Conservation (phyloP, 1,140 invertebrate genomes). For the Hycleus cichorii region DNA sequence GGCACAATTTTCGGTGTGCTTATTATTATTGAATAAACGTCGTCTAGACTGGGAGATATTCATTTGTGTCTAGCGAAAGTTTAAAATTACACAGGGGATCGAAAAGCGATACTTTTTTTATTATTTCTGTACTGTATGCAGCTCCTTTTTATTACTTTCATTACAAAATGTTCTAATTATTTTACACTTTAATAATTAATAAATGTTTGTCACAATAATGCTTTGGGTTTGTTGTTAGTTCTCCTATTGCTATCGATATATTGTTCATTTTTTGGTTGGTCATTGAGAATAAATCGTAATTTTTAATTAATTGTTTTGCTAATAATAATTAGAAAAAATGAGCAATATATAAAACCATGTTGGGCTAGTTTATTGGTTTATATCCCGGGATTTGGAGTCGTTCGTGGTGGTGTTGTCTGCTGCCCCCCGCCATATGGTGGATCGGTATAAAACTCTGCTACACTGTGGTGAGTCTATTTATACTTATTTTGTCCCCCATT, state of each 20-base stretch:
- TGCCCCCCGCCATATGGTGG: slow-evolving; percentile 30
- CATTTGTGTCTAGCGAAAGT: slow-evolving; percentile 30
- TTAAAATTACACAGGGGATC: background rate
- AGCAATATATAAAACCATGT: slow-evolving; percentile 26
- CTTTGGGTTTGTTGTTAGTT: slow-evolving; percentile 43
- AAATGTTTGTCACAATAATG: slow-evolving; percentile 44
- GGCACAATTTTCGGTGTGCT: too few species aligned
- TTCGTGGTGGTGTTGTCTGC: slow-evolving; percentile 31
- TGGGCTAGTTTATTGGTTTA: slow-evolving; percentile 37
- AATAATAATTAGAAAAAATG: slow-evolving; percentile 12
- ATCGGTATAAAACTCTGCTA: slow-evolving; percentile 35
- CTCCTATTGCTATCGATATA: slow-evolving; percentile 28
- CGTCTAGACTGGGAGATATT: too few species aligned
- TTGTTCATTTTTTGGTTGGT: background rate
- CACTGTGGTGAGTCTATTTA: slow-evolving; percentile 40
- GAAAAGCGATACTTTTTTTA: slow-evolving; percentile 13
- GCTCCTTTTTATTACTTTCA: slow-evolving; percentile 31
- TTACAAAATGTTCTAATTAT: slow-evolving; percentile 40
- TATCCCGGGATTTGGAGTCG: slow-evolving; percentile 34
- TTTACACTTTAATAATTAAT: slow-evolving; percentile 39
- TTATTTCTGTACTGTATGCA: slow-evolving; percentile 36
- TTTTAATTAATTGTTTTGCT: background rate
- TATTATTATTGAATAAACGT: too few species aligned
- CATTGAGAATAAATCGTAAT: background rate
- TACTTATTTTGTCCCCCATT: slow-evolving; percentile 29